Evolutionary conservation across 2,888 invertebrate genomes (phyloP), one percentile per base, ranked within the genome.

Genomic region (Hyposoter dolosus): DNA sequence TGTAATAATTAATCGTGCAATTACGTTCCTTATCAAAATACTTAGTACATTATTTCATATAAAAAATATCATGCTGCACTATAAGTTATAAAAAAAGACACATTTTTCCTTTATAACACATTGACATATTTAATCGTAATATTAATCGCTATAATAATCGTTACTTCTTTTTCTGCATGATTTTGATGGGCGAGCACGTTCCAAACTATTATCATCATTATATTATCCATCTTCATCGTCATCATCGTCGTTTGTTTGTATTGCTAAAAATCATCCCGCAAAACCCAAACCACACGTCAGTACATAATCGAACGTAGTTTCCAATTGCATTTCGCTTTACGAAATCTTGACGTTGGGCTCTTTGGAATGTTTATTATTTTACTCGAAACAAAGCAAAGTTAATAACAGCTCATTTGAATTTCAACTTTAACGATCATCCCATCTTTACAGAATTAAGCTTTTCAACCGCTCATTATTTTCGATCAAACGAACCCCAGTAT

Each of bases 1-100:
- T 53, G 9, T 40, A 78, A 82, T 82, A 40, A 82, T 78, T 72
- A 84, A 47, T 80, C 68, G 63, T 81, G 77, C 78, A 89, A 90
- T 90, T 56, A 89, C 88, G 89, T 89, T 90, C 86, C 88, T 91
- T 90, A 90, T 91, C 90, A 92, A 91, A 92, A 90, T 90, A 90
- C 89, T 88, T 88, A 85, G 89, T 90, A 89, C 87, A 87, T 84
- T 88, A 88, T 88, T 88, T 89, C 89, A 91, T 91, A 92, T 91
- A 93, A 93, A 50, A 93, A 93, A 93, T 93, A 93, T 92, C 92
- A 92, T 92, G 92, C 91, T 91, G 91, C 90, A 90, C 90, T 92
- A 92, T 92, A 80, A 71, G 63, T 84, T 90, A 90, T 91, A 69
- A 69, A 78, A 53, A 91, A 92, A 92, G 81, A 92, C 90, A 90